Evolutionary conservation across 2,888 invertebrate species (phyloP).

Genomic region (Sphaeridia pumilis): DNA sequence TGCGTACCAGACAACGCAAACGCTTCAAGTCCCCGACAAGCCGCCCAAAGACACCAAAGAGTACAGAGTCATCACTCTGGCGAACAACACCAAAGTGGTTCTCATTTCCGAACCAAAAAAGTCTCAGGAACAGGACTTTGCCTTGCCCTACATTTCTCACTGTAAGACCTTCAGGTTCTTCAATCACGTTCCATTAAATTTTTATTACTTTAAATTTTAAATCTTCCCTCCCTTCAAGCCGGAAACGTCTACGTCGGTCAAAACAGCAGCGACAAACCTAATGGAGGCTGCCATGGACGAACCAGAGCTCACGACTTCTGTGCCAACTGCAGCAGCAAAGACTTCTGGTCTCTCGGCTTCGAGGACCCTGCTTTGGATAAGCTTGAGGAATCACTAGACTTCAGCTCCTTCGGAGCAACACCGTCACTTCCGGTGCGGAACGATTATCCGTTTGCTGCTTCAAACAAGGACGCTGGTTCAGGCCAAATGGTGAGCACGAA

Average conservation of each 20-base stretch:
- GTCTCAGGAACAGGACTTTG: not conserved
- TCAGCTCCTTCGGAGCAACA: too few relatives aligned
- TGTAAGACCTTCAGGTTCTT: too few relatives aligned
- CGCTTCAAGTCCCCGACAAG: too few relatives aligned
- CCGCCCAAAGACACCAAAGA: slow-evolving; percentile 7
- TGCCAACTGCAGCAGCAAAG: not conserved
- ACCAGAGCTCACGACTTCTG: not conserved
- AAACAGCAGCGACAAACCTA: not conserved
- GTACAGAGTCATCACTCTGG: slow-evolving; percentile 3
- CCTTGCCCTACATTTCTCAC: slow-evolving; percentile 12
- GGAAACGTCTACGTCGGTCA: slow-evolving; percentile 8
- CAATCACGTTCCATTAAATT: too few relatives aligned
- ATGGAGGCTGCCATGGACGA: not conserved
- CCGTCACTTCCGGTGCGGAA: too few relatives aligned
- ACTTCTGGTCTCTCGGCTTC: too few relatives aligned
- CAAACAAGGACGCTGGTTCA: too few relatives aligned
- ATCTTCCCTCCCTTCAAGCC: not conserved
- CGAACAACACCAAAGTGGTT: slow-evolving; percentile 3
- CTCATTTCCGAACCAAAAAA: slow-evolving; percentile 4
- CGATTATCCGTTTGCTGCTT: too few relatives aligned
- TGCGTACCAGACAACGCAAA: too few relatives aligned
- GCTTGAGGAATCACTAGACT: too few relatives aligned
- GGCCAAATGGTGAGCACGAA: not conserved
- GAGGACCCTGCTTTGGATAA: too few relatives aligned
- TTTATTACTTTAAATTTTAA: not conserved